Percentiles rank a stretch among this genome's conserved stretches.
phyloP scores from a whole-genome alignment of 2,797 vertebrate genomes.

The Amblyopsis hoosieri region DNA sequence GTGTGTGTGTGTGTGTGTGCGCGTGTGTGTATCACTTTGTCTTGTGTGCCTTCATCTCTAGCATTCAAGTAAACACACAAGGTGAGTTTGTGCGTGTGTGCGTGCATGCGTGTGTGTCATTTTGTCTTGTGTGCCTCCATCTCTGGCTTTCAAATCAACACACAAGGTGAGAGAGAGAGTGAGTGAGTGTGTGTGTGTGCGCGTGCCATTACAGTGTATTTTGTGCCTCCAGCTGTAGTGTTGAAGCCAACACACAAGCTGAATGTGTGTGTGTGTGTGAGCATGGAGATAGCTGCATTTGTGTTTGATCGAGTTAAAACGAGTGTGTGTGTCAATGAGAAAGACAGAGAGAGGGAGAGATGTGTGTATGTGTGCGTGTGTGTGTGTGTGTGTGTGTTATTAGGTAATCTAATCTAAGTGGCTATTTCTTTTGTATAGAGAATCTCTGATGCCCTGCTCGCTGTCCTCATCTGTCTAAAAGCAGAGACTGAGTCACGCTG shows the following conservation, averaged over 20 bases:
- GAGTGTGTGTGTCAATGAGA: slow-evolving; percentile 35
- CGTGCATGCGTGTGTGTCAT: slow-evolving; percentile 3
- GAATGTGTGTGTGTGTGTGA: slow-evolving; percentile 1
- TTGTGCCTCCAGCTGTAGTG: too few relatives aligned
- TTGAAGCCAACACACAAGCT: too few relatives aligned
- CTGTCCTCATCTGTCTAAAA: slow-evolving; percentile 79
- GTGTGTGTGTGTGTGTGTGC: slow-evolving; percentile 3
- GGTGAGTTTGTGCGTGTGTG: slow-evolving; percentile 12
- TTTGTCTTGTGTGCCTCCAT: too few relatives aligned
- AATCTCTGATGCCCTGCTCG: slow-evolving; percentile 65
- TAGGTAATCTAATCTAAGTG: slow-evolving; percentile 72
- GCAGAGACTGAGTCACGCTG: slow-evolving; percentile 75
- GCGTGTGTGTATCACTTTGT: background rate
- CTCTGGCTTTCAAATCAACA: too few relatives aligned
- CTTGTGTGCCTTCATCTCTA: too few relatives aligned
- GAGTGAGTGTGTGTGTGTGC: slow-evolving; percentile 7
- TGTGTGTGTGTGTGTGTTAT: slow-evolving; percentile 47
- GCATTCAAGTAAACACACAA: too few relatives aligned
- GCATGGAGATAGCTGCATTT: slow-evolving; percentile 17
- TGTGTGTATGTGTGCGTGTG: background rate
- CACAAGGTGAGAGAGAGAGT: slow-evolving; percentile 12
- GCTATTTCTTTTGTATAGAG: slow-evolving; percentile 71
- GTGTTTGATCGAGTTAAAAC: slow-evolving; percentile 27
- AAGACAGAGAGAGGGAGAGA: background rate
- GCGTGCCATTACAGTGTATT: background rate